phyloP scores from a whole-genome alignment of 2,797 vertebrate species.

The Adelosebastes latens region DNA sequence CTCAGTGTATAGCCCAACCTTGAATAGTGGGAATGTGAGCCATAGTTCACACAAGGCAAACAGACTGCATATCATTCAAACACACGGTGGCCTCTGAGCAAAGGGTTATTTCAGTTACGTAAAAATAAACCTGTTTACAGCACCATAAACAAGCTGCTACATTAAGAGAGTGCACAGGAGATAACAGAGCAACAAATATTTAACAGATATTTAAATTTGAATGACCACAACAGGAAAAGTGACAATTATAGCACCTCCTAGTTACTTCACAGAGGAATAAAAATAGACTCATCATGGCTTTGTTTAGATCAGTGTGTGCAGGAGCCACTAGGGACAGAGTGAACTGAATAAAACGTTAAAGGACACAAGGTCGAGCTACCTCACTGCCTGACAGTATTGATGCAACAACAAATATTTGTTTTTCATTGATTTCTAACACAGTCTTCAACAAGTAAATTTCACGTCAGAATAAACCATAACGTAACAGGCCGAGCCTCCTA shows the following conservation, averaged over 20 bases:
- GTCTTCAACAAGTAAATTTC: background rate
- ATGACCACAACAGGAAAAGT: background rate
- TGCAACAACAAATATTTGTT: constrained; percentile 1
- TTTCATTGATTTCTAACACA: background rate
- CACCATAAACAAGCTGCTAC: constrained; percentile 9
- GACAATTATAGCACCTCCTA: background rate
- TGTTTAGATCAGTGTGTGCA: constrained; percentile 21
- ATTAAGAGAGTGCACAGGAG: background rate
- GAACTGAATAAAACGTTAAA: constrained; percentile 9
- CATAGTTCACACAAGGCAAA: constrained; percentile 51
- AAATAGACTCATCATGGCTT: background rate
- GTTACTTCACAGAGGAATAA: constrained; percentile 2
- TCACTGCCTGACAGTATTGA: background rate
- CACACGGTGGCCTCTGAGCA: background rate
- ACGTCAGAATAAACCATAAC: constrained; percentile 12
- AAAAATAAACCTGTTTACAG: constrained; percentile 29
- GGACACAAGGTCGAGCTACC: background rate
- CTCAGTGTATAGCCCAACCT: constrained; percentile 30
- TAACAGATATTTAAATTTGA: background rate
- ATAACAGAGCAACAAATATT: background rate
- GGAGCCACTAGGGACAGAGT: background rate
- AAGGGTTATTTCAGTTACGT: constrained; percentile 16
- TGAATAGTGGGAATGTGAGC: constrained; percentile 58
- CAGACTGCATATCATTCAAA: constrained; percentile 19
- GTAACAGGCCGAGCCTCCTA: background rate